Evolutionary conservation across 2,888 invertebrate species (phyloP).

Genomic region (Lepidocyrtoides sp.): DNA sequence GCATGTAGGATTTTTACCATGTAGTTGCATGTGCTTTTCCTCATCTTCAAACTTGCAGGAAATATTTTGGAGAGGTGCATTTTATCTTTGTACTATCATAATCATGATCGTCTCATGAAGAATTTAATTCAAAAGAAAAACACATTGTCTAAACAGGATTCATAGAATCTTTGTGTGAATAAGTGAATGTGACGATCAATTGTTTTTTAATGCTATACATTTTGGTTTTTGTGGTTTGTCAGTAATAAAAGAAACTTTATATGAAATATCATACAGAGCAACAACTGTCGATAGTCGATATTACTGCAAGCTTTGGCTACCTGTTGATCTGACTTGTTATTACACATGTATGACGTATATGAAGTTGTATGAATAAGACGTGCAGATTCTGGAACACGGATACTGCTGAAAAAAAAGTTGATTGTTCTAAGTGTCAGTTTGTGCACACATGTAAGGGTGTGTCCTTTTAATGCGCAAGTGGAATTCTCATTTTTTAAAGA

Average conservation of each 20-base stretch:
- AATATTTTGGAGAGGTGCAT: constrained; percentile 38
- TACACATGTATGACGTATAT: not conserved
- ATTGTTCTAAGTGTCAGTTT: not conserved
- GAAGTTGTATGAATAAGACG: not conserved
- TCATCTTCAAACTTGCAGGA: constrained; percentile 5
- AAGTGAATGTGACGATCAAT: constrained; percentile 1
- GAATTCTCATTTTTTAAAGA: not conserved
- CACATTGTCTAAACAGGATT: not conserved
- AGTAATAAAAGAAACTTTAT: not conserved
- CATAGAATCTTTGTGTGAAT: not conserved
- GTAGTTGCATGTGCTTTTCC: constrained; percentile 22
- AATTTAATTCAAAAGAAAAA: not conserved
- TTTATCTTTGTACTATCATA: not conserved
- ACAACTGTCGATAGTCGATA: not conserved
- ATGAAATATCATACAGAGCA: too few species aligned
- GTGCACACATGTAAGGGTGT: not conserved
- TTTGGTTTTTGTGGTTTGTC: constrained; percentile 24
- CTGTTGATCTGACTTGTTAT: not conserved
- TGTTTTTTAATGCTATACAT: not conserved
- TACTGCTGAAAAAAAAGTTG: not conserved
- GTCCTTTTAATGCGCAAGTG: not conserved
- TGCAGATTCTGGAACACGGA: constrained; percentile 39
- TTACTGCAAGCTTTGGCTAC: not conserved
- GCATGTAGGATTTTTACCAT: constrained; percentile 52
- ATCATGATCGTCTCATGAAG: not conserved